phyloP scores from a whole-genome alignment of 2,888 invertebrate species.

The Epinotia brunnichana region DNA sequence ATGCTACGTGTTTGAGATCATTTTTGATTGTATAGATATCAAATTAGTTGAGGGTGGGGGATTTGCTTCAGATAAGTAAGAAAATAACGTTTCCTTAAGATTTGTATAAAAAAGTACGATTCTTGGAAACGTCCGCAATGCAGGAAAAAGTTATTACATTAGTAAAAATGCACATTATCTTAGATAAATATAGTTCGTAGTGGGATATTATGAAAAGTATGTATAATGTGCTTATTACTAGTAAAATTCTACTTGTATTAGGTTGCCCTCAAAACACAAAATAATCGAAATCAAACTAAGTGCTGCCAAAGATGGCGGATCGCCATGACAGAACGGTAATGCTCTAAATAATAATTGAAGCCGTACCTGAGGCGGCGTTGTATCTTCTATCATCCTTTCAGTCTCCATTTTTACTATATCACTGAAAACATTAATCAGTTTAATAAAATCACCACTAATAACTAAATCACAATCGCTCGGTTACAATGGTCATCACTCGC shows the following conservation, averaged over 20 bases:
- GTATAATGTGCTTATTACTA: neutral
- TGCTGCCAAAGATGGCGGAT: conserved; percentile 79
- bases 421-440: conserved; percentile 79
- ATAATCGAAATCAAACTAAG: conserved; percentile 59
- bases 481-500: conserved; percentile 70
- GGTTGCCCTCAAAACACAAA: conserved; percentile 61
- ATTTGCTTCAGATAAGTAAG: neutral
- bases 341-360: conserved; percentile 68
- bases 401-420: conserved; percentile 95
- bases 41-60: neutral
- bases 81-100: conserved; percentile 35
- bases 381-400: conserved; percentile 94
- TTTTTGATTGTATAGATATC: neutral
- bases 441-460: conserved; percentile 71
- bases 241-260: conserved; percentile 26
- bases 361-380: conserved; percentile 77
- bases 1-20: neutral
- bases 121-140: conserved; percentile 63
- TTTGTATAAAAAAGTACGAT: conserved; percentile 44
- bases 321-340: conserved; percentile 73
- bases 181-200: too few relatives aligned
- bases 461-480: conserved; percentile 70
- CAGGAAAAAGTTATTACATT: conserved; percentile 52
- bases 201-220: neutral
- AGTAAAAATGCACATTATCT: neutral